Percentiles rank a stretch among this genome's conserved stretches.
Evolutionary conservation across 2,888 invertebrate genomes (phyloP).

Genomic region (Agrotis puta): DNA sequence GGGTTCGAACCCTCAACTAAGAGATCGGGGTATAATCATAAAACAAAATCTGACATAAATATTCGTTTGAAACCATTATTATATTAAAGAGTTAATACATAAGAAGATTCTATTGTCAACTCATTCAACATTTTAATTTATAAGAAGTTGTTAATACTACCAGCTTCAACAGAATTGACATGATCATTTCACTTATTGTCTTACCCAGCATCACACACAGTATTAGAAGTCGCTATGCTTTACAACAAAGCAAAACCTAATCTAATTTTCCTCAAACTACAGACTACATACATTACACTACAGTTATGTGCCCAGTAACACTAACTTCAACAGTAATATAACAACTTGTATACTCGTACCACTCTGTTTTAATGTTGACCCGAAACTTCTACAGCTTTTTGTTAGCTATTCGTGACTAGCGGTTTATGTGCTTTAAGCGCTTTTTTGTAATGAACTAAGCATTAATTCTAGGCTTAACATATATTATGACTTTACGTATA

Average conservation of each 20-base stretch:
- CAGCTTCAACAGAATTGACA: too few relatives aligned
- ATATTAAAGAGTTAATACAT: too few relatives aligned
- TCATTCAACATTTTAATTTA: too few relatives aligned
- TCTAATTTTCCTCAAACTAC: neutral
- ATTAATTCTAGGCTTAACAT: neutral
- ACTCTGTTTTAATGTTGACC: conserved; percentile 46
- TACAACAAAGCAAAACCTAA: conserved; percentile 15
- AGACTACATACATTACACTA: conserved; percentile 7
- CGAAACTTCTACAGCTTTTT: conserved; percentile 52
- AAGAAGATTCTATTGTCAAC: too few relatives aligned
- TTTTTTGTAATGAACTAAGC: conserved; percentile 14
- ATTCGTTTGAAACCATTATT: too few relatives aligned
- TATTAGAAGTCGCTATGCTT: too few relatives aligned
- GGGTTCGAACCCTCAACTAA: too few relatives aligned
- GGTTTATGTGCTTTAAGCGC: conserved; percentile 22
- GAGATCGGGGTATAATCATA: too few relatives aligned
- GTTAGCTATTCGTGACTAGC: conserved; percentile 24
- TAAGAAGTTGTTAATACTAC: too few relatives aligned
- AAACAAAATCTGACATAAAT: too few relatives aligned
- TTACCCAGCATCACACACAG: too few relatives aligned
- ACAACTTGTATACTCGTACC: conserved; percentile 34
- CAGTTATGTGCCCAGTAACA: conserved; percentile 17
- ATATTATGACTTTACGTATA: neutral
- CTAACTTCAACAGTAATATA: conserved; percentile 30
- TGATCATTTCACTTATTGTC: too few relatives aligned